Evolutionary conservation across 2,113 vertebrate species (phyloP).

Genomic region (Carassius carassius): DNA sequence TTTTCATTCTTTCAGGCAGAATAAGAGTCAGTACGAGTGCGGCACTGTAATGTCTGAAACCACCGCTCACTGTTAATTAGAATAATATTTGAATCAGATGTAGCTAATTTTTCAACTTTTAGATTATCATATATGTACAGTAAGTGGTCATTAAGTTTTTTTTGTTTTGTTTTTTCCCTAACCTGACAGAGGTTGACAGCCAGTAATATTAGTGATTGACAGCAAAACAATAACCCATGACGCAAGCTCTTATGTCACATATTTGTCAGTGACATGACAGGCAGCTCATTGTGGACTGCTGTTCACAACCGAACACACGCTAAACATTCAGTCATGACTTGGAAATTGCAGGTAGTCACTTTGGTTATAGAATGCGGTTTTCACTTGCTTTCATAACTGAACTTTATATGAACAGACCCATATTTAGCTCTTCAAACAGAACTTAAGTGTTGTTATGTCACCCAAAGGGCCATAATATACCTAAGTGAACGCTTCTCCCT

Average conservation of each 20-base stretch:
- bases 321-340: slow-evolving; percentile 14
- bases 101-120: too few relatives aligned
- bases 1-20: too few relatives aligned
- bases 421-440: neutral
- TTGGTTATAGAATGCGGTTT: neutral
- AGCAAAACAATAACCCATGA: neutral
- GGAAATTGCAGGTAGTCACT: slow-evolving; percentile 3
- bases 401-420: neutral
- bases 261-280: neutral
- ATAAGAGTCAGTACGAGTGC: too few relatives aligned
- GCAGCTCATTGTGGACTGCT: neutral
- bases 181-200: neutral
- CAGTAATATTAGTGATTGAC: neutral
- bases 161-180: neutral
- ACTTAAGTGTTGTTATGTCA: neutral
- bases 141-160: neutral
- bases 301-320: neutral
- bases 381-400: neutral
- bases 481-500: neutral
- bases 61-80: too few relatives aligned
- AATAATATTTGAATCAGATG: too few relatives aligned
- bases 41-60: too few relatives aligned
- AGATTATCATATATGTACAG: too few relatives aligned
- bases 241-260: neutral
- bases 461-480: too few relatives aligned